Evolutionary conservation across 2,113 vertebrate genomes (phyloP), one percentile per base, ranked within the genome.

Genomic region (Lepidothrix coronata): DNA sequence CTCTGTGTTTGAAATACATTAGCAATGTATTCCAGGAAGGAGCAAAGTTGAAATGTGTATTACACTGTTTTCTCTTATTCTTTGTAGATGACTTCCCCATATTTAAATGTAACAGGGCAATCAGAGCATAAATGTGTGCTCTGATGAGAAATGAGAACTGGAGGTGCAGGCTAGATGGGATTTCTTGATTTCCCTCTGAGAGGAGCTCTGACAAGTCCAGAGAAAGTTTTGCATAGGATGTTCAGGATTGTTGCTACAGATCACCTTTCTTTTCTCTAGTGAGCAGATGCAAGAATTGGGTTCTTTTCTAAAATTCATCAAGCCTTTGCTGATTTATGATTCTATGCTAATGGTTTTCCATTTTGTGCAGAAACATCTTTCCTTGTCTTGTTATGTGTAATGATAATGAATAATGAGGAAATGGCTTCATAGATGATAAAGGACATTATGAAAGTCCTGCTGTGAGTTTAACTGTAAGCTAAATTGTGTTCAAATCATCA

Each of bases 391-490:
- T 81, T 91, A 85, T 61, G 44, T 88, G 33, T 78, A 89, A 25
- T 73, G 84, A 76, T 93, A 72, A 77, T 78, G 91, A 95, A 77
- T 71, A 95, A 80, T 65, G 57, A 81, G 85, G 93, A 96, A 91
- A 70, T 83, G 70, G 93, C 82, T 92, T 95, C 68, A 77, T 44
- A 84, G 89, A 63, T 96, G 92, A 96, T 91, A 96, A 95, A 97
- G 58, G 55, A 84, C 68, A 49, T 93, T 68, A 62, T 1, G 4
- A 87, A 96, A 95, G 62, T 96, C 86, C 81, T 95, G 82, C 93
- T 94, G 85, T 75, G 90, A 92, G 57, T 89, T 89, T 96, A 88
- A 89, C 66, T 88, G 84, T 89, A 91, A 93, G 83, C 83, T 94
- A 95, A 89, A 93, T 85, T 79, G 49, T 93, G 85, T 88, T 95